Percentiles rank a stretch among this genome's conserved stretches.
Evolutionary conservation across 2,888 invertebrate species (phyloP).

Genomic region (Micoletzkya japonica): DNA sequence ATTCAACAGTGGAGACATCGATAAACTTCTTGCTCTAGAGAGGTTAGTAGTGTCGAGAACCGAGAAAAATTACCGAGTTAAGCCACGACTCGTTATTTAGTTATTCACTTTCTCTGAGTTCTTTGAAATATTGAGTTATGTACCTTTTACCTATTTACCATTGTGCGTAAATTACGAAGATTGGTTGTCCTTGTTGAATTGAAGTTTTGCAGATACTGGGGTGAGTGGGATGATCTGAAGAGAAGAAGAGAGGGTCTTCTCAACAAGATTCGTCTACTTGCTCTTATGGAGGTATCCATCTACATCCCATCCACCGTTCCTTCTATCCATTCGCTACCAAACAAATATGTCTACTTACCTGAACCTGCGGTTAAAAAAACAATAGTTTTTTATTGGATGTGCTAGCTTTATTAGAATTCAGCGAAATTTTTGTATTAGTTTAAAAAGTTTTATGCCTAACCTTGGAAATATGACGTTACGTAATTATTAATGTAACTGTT

Average conservation of each 20-base stretch:
- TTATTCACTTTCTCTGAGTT: too few relatives aligned
- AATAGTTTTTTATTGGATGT: background rate
- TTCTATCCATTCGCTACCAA: too few relatives aligned
- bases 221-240: slow-evolving; percentile 64
- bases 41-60: background rate
- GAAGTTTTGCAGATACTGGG: slow-evolving; percentile 72
- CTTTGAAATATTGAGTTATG: background rate
- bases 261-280: slow-evolving; percentile 90
- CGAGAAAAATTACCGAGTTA: background rate
- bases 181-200: slow-evolving; percentile 64
- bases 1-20: slow-evolving; percentile 79
- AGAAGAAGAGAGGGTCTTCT: slow-evolving; percentile 51
- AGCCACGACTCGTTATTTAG: too few relatives aligned
- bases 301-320: background rate
- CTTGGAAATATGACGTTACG: background rate
- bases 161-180: too few relatives aligned
- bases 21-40: slow-evolving; percentile 34
- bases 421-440: background rate
- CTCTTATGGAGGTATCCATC: slow-evolving; percentile 81
- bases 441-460: background rate
- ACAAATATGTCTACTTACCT: background rate
- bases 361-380: background rate
- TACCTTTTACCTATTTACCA: too few relatives aligned
- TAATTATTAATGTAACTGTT: too few relatives aligned
- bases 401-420: background rate